Conservation (phyloP, 1,140 invertebrate genomes). For the Radopholus similis region DNA sequence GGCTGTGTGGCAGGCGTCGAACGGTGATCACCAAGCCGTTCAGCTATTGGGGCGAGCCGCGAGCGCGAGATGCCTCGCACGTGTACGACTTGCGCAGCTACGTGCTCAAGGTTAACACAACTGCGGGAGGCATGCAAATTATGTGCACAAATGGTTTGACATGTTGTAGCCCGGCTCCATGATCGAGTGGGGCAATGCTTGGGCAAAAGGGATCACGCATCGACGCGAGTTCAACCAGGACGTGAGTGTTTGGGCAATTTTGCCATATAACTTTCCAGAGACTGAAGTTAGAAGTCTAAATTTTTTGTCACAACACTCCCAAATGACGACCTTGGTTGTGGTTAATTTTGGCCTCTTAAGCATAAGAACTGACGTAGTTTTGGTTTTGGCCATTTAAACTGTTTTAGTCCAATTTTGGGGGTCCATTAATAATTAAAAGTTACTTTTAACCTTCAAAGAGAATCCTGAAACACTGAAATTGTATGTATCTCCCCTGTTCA, state of each 20-base stretch:
- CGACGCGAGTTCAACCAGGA: constrained; percentile 54
- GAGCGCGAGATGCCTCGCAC: constrained; percentile 42
- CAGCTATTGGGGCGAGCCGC: constrained; percentile 58
- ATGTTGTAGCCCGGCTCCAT: constrained; percentile 55
- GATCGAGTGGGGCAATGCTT: constrained; percentile 60
- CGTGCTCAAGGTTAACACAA: constrained; percentile 49
- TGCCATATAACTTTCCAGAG: too few relatives aligned
- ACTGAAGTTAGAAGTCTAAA: too few relatives aligned
- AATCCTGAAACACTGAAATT: too few relatives aligned
- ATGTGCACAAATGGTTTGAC: constrained; percentile 1
- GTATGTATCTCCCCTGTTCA: constrained; percentile 13
- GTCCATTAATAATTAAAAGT: too few relatives aligned
- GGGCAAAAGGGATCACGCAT: constrained; percentile 59
- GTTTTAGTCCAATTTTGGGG: too few relatives aligned
- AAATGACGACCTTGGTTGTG: too few relatives aligned
- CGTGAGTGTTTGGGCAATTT: not conserved
- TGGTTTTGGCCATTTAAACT: too few relatives aligned
- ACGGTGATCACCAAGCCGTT: constrained; percentile 46
- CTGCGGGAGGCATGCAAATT: not conserved
- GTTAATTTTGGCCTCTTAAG: too few relatives aligned
- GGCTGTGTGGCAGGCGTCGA: constrained; percentile 41
- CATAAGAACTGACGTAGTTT: too few relatives aligned
- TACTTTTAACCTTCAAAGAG: too few relatives aligned
- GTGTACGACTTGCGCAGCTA: constrained; percentile 57
- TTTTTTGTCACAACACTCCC: too few relatives aligned